Base-by-base conservation (phyloP, 2,113 vertebrate genomes). In the Cichladusa arquata region DNA sequence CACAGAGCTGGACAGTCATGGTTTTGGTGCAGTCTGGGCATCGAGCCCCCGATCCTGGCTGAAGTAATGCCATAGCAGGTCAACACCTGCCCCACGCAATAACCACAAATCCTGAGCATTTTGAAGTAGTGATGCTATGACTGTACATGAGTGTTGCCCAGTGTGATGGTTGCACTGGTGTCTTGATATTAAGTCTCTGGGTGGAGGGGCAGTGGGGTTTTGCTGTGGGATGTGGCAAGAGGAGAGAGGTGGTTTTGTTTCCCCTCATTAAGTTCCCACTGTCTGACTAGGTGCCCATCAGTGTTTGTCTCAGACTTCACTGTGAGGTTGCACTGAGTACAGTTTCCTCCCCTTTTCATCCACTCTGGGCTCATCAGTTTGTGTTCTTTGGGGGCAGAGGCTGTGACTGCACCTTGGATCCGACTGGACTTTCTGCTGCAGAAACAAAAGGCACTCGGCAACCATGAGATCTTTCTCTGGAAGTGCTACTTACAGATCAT, bases 21-120 rank as follows among this genome's bases (percentile, higher is more conserved):
- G 6, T 73, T 80, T 83, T 2, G 9, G 15, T 65, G 25, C 25
- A 18, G 14, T 38, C 29, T 34, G 48, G 38, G 34, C 29, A 40
- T 62, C 0, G 0, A 44, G 34, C 45, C 13, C 34, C 19, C 40
- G 26, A 29, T 58, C 17, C 53, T 60, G 57, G 33, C 23, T 44
- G 66, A 72, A 44, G 17, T 22, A 38, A 26, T 47, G n/a, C n/a
- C 1, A 0, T 38, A n/a, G 44, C 19, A 65, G 58, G 24, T 51
- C 2, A 2, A 11, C n/a, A 85, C 28, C 53, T 19, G 31, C 22
- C 33, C 23, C 2, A 2, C 0, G 0, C 28, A 6, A 9, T 17
- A 51, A 28, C 44, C 1, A 4, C 26, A 79, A 12, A 57, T 47
- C 40, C 26, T 2, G 1, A 25, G 19, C 1, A 0, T 76, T 92